Percentiles rank a stretch among this genome's conserved stretches.
These are phyloP conservation scores for Synaphobranchus kaupii DNA, from an alignment of 2,797 vertebrate species.

Conservation along the genomic window DNA sequence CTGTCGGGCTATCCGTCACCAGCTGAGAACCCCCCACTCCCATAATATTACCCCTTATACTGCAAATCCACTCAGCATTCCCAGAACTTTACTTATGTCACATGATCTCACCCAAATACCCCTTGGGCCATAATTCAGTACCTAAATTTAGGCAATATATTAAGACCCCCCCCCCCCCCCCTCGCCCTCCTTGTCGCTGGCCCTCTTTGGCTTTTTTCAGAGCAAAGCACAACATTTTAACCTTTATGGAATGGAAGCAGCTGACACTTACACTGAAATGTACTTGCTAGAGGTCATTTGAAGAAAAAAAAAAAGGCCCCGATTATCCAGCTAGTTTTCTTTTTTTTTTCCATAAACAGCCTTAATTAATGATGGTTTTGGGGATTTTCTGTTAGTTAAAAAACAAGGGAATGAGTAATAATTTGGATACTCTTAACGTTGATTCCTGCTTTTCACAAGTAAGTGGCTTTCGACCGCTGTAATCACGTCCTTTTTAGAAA, in stretches of 20 bases:
- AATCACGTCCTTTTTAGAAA: not conserved
- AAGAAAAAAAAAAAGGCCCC: constrained; percentile 60
- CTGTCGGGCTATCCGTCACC: constrained; percentile 88
- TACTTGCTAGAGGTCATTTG: constrained; percentile 53
- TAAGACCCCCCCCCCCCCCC: constrained; percentile 60
- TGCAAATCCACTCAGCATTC: constrained; percentile 77
- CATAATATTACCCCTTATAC: constrained; percentile 66
- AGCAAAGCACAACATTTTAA: constrained; percentile 57
- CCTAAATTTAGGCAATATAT: constrained; percentile 84
- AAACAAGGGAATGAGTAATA: not conserved
- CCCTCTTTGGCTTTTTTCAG: constrained; percentile 64
- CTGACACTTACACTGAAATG: constrained; percentile 56
- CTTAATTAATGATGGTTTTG: constrained; percentile 15
- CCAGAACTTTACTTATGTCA: constrained; percentile 77
- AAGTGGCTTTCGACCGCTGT: not conserved
- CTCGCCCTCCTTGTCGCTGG: constrained; percentile 13
- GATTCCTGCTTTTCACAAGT: not conserved
- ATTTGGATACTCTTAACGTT: not conserved
- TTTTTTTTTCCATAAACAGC: constrained; percentile 35
- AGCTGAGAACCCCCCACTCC: constrained; percentile 76
- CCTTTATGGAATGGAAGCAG: constrained; percentile 46
- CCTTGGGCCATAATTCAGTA: constrained; percentile 69
- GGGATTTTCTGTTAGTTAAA: not conserved
- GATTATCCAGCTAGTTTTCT: constrained; percentile 61
- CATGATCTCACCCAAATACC: constrained; percentile 74